Base-by-base conservation (phyloP, 2,888 invertebrate genomes). In the Tholera decimalis region DNA sequence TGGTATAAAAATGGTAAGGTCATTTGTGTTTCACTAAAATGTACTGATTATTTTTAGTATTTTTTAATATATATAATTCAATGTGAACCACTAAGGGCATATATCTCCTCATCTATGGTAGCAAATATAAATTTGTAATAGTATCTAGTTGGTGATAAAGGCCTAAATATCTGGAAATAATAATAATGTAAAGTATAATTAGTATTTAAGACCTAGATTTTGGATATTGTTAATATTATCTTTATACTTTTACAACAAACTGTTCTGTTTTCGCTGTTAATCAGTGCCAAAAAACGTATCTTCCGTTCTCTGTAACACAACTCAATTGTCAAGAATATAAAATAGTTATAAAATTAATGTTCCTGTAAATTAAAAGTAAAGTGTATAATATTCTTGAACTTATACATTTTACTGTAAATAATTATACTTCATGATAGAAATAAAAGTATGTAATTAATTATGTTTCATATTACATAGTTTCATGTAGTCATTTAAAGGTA, bases 1-100 rank as follows among this genome's bases (percentile, higher is more conserved):
- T 87, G 79, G 83, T 86, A 82, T 88, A 79, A 80, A 86, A 86
- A 88, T 87, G 83, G 86, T 88, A 89, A 80, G 87, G 88, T 89
- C 89, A 85, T 92, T 93, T 94, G 89, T 88, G 93, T 93, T 94
- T 89, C 88, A 90, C 92, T 93, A 87, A 92, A 94, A 92, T 94
- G 94, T 93, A 95, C 94, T 95, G 94, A 95, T 95, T 95, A 94
- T 91, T 93, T 94, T 92, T 92, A 93, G 91, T 89, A 87, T 89
- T 91, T 89, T 64, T 85, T 87, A 89, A 84, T 90, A 89, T 92
- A 91, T 92, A 91, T n/a, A n/a, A n/a, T 92, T 91, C 90, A 91
- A 88, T 91, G 92, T 90, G 85, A 89, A 88, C 92, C 92, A 93
- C 92, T 87, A 74, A 85, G 85, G 88, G 86, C 88, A 89, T 88